These are phyloP conservation scores for Diabrotica undecimpunctata DNA, from an alignment of 1,140 invertebrate genomes.

Conservation along the genomic window DNA sequence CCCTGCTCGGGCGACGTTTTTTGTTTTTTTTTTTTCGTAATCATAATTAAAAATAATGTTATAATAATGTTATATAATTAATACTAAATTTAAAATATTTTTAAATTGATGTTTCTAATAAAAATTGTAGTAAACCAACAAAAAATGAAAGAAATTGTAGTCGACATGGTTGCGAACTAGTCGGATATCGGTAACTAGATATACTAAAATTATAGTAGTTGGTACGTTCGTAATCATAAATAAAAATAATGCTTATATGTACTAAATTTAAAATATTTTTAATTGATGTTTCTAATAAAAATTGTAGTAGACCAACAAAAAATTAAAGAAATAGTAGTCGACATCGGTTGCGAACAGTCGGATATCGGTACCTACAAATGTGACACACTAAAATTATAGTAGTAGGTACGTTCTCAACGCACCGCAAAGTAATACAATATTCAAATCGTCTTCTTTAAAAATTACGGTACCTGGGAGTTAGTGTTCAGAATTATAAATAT, in stretches of 20 bases:
- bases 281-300: too few relatives aligned
- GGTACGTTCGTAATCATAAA: neutral
- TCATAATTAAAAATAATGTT: neutral
- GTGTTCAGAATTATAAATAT: neutral
- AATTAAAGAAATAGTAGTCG: neutral
- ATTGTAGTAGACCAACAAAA: neutral
- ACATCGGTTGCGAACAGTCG: neutral
- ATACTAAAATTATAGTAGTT: neutral
- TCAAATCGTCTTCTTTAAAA: conserved; percentile 1
- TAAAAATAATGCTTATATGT: too few relatives aligned
- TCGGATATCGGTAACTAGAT: neutral
- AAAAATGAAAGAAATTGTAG: neutral
- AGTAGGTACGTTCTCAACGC: neutral
- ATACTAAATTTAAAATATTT: neutral
- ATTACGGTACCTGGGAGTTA: neutral
- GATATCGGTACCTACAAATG: neutral
- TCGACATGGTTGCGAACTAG: neutral
- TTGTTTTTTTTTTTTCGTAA: conserved; percentile 21
- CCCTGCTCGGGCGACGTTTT: conserved; percentile 64
- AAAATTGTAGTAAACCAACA: neutral
- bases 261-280: neutral
- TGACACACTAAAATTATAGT: neutral
- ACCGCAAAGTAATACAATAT: neutral
- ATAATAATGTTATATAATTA: too few relatives aligned
- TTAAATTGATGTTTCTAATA: neutral